These are phyloP conservation scores for Eumaeus atala DNA, from an alignment of 1,140 invertebrate species.

Conservation along the genomic window DNA sequence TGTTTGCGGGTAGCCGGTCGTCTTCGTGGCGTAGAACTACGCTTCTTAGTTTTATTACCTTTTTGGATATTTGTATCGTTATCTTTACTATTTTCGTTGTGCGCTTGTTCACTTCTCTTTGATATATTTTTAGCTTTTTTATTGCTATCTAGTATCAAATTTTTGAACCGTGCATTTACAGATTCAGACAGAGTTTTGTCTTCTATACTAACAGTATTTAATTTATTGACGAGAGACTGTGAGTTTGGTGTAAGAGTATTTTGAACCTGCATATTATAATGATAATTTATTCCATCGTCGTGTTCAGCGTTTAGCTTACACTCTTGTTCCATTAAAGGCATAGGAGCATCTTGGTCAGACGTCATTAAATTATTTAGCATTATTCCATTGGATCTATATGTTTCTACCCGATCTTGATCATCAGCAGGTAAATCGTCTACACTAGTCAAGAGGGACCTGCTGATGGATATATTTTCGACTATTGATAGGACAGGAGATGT, in stretches of 20 bases:
- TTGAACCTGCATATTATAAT: conserved; percentile 24
- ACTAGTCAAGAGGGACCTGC: conserved; percentile 33
- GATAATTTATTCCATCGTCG: conserved; percentile 20
- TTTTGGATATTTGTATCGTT: conserved; percentile 28
- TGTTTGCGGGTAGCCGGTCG: conserved; percentile 32
- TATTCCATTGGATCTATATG: conserved; percentile 15
- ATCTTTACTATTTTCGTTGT: conserved; percentile 11
- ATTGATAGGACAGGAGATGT: conserved; percentile 58
- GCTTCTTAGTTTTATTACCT: conserved; percentile 36
- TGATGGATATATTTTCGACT: conserved; percentile 57
- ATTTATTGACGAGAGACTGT: conserved; percentile 44
- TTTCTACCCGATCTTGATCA: conserved; percentile 19
- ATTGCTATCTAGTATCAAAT: conserved; percentile 52
- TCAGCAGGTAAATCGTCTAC: conserved; percentile 25
- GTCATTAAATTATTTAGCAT: conserved; percentile 37
- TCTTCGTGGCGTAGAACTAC: conserved; percentile 58
- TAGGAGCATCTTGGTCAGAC: conserved; percentile 33
- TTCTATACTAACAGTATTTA: conserved; percentile 34
- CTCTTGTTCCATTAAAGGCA: conserved; percentile 48
- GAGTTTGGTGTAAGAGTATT: conserved; percentile 27
- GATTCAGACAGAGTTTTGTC: conserved; percentile 41
- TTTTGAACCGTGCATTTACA: conserved; percentile 37
- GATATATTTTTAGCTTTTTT: conserved; percentile 39
- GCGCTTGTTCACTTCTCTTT: conserved; percentile 19
- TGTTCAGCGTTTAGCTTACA: conserved; percentile 29